Base-by-base conservation (phyloP, 2,888 invertebrate genomes). In the Teinopalpus imperialis region DNA sequence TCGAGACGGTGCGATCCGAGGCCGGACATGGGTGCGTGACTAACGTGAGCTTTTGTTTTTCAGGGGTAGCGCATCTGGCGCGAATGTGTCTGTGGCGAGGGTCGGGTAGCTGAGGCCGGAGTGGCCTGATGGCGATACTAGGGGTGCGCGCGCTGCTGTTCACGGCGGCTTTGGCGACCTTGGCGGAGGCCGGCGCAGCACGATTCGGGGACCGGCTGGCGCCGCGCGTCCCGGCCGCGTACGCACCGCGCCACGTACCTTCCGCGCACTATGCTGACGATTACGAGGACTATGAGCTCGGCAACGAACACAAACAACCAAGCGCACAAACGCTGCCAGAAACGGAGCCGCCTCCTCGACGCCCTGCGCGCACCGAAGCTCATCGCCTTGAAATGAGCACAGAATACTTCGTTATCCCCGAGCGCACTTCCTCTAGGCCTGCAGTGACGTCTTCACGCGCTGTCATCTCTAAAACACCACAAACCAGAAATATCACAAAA, bases 321-420 rank as follows among this genome's bases (percentile, higher is more conserved):
- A 72, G 75, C 31, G 64, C 69, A 10, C 65, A 66, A 10, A 54
- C 59, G 26, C 59, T 59, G 24, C 58, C 69, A 9, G 69, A 75
- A 43, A 69, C 73, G 1, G 74, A 68, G 27, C 66, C 72, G 5
- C 71, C 74, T 2, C 74, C 72, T 40, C 77, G 78, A 23, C 78
- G 81, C 12, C 81, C 86, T 32, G 75, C 74, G 18, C 77, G 82
- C 47, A 81, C 86, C 24, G 80, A 85, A 61, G 81, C 88, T 34
- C 89, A 91, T 56, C 91, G 92, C 14, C 81, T 94, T 32, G 95
- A 95, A 79, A 93, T 96, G 92, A 95, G 94, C 78, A 96, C 95
- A 2, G 95, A 96, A 77, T 95, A 93, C 81, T 96, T 95, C 77
- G 89, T 94, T 57, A 90, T 95, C 61, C 95, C 95, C 21, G 89